A percentile compares a stretch with the other conserved stretches of the same genome.
These are phyloP conservation scores for Galerucella nymphaeae DNA, from an alignment of 2,888 invertebrate genomes.

Conservation along the genomic window DNA sequence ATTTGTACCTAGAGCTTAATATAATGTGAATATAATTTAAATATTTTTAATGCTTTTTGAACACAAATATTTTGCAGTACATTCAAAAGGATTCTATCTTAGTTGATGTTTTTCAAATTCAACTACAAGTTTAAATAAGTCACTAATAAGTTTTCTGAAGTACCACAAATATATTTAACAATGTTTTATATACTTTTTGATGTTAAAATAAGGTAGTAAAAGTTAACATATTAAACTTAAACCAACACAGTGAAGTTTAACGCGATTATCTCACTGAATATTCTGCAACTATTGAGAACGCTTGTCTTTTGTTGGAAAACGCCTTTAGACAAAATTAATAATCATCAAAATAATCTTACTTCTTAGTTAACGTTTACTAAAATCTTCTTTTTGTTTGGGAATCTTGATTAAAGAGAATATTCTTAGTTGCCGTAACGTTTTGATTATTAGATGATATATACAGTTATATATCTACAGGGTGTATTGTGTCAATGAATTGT, in stretches of 20 bases:
- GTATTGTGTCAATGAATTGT: no score
- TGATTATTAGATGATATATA: not conserved
- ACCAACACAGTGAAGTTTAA: not conserved
- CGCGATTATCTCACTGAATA: not conserved
- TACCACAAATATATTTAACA: no score
- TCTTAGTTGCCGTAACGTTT: not conserved
- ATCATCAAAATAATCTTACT: not conserved
- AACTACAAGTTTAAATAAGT: no score
- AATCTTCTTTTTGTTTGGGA: not conserved
- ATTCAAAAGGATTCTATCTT: no score
- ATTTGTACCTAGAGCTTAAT: no score
- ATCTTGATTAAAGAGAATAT: not conserved
- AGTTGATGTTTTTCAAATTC: no score
- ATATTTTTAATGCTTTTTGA: no score
- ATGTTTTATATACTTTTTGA: no score
- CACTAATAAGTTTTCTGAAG: no score
- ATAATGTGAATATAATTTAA: no score
- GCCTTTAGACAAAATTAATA: not conserved
- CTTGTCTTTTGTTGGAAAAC: not conserved
- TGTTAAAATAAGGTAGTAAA: no score
- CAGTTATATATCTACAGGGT: not conserved
- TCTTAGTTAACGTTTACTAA: not conserved
- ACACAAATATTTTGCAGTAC: no score
- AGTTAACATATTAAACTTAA: not conserved
- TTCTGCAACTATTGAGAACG: not conserved